These are phyloP conservation scores for Pandemis corylana DNA, from an alignment of 2,888 invertebrate genomes.

Conservation along the genomic window DNA sequence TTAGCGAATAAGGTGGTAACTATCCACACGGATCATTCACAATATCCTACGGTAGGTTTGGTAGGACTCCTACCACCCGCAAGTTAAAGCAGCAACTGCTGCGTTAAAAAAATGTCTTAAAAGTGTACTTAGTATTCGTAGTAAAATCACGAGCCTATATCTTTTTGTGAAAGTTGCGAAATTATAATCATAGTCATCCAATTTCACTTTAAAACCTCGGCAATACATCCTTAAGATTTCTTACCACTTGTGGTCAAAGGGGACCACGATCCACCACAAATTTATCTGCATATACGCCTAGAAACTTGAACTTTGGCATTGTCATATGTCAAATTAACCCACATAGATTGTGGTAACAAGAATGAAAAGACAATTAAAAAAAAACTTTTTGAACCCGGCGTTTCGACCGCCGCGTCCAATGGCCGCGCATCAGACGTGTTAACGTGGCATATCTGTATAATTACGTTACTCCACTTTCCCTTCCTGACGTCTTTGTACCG, in stretches of 20 bases:
- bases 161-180: background rate
- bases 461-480: slow-evolving; percentile 77
- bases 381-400: slow-evolving; percentile 3
- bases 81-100: too few species aligned
- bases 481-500: slow-evolving; percentile 71
- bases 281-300: background rate
- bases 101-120: too few species aligned
- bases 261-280: background rate
- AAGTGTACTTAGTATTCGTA: too few species aligned
- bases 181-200: background rate
- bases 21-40: too few species aligned
- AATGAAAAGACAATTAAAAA: background rate
- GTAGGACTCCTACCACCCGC: too few species aligned
- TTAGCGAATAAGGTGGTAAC: too few species aligned
- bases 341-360: background rate
- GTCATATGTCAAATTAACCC: background rate
- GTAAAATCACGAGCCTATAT: too few species aligned
- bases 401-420: slow-evolving; percentile 12
- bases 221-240: background rate
- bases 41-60: too few species aligned
- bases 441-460: slow-evolving; percentile 57
- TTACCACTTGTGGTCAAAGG: background rate
- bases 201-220: background rate
- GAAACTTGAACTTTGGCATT: slow-evolving; percentile 8
- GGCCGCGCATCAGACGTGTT: slow-evolving; percentile 35